These are phyloP conservation scores for Seira musarum DNA, from an alignment of 2,888 invertebrate genomes.

Conservation along the genomic window DNA sequence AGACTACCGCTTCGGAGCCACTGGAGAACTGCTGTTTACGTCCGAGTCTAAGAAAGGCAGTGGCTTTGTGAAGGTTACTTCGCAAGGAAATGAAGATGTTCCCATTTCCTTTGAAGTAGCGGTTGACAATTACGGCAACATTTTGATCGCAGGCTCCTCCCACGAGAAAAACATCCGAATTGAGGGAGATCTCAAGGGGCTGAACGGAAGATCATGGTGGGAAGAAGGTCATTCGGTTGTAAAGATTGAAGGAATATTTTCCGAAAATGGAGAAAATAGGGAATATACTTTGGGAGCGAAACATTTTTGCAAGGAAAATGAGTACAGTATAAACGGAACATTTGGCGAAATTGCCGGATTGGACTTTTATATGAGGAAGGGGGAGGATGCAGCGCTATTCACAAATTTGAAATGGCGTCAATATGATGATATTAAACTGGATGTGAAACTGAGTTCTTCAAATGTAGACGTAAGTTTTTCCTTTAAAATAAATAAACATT, in stretches of 20 bases:
- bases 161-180: slow-evolving; percentile 53
- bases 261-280: slow-evolving; percentile 22
- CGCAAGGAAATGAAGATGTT: slow-evolving; percentile 45
- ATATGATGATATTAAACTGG: slow-evolving; percentile 28
- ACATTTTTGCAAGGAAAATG: slow-evolving; percentile 45
- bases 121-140: slow-evolving; percentile 56
- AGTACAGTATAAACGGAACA: slow-evolving; percentile 63
- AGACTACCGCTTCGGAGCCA: not conserved
- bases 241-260: slow-evolving; percentile 39
- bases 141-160: slow-evolving; percentile 57
- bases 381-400: slow-evolving; percentile 37
- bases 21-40: slow-evolving; percentile 47
- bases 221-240: slow-evolving; percentile 50
- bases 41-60: slow-evolving; percentile 28
- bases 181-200: slow-evolving; percentile 44
- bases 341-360: slow-evolving; percentile 39
- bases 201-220: slow-evolving; percentile 30
- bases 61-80: slow-evolving; percentile 44
- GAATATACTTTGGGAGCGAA: slow-evolving; percentile 27
- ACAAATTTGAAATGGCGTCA: slow-evolving; percentile 47
- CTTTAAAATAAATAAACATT: slow-evolving; percentile 13
- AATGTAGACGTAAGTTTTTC: slow-evolving; percentile 47
- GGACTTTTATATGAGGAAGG: slow-evolving; percentile 56
- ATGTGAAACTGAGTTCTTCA: slow-evolving; percentile 28
- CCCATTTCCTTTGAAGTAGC: slow-evolving; percentile 44